Evolutionary conservation across 2,888 invertebrate genomes (phyloP), one percentile per base, ranked within the genome.

Genomic region (Acrocyrtus sp.): DNA sequence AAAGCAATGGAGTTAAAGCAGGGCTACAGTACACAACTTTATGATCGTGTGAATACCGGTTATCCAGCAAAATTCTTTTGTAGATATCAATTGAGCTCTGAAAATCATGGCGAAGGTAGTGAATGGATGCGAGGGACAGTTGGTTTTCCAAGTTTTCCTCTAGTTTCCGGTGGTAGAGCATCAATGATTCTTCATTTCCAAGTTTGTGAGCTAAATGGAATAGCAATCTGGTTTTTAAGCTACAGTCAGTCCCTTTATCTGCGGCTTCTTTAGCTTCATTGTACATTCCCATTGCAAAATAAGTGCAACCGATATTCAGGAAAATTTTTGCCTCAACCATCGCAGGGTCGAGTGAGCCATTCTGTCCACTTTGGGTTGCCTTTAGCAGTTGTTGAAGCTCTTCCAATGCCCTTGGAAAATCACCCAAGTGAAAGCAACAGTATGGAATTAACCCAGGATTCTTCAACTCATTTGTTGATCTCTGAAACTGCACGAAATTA

Each of bases 31-130:
- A 66, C 43, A 48, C 24, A 48, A 41, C 2, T 29, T 19, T 48
- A 51, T 15, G 41, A 22, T 24, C 12, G n/a, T 41, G 27, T 51
- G 79, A n/a, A n/a, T 84, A 95, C 95, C 96, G 92, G 86, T 97
- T 94, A 81, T 96, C 95, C 22, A 96, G 85, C 15, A 98, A 87
- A 62, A 98, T 89, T 73, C 95, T 89, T 85, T 98, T 99, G 84
- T 99, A 99, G 77, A 98, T 95, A 84, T 98, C 98, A 75, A 98
- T 97, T 51, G 99, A 98, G 84, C 99, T 98, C 84, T 98, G 97
- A 84, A 98, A 99, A 85, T 99, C 98, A 5, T 94, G 93, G 63
- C 98, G 88, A 66, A 98, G 87, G 83, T 96, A 99, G 84, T 99
- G 98, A 79, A 99, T 93, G 0, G 98, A 95, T 0, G 98, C 98